Evolutionary conservation across 2,113 vertebrate species (phyloP).

Genomic region (Chlorodrepanis virens): DNA sequence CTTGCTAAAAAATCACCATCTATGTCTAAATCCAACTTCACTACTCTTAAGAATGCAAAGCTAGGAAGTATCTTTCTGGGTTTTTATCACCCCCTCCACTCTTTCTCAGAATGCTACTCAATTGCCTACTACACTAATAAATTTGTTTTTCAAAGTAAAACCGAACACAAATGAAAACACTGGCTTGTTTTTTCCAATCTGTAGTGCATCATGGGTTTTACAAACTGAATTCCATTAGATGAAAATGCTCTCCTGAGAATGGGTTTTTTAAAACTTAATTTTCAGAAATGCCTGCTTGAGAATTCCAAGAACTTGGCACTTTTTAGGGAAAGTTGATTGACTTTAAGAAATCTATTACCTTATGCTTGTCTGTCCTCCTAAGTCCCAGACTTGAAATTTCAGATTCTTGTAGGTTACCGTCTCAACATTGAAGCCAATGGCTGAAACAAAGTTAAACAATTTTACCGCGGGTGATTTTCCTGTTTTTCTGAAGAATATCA

Average conservation of each 20-base stretch:
- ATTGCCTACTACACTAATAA: background rate
- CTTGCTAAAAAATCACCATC: fast-evolving
- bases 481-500: background rate
- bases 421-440: constrained; percentile 98
- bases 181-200: background rate
- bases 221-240: background rate
- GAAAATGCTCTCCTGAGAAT: background rate
- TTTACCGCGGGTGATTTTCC: background rate
- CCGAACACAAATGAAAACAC: background rate
- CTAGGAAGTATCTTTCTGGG: background rate
- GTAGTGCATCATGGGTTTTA: background rate
- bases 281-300: background rate
- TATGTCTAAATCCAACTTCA: background rate
- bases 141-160: background rate
- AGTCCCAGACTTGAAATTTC: constrained; percentile 99
- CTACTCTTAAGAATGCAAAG: background rate
- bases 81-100: background rate
- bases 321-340: background rate
- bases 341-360: constrained; percentile 73
- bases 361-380: constrained; percentile 98
- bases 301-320: background rate
- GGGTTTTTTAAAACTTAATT: background rate
- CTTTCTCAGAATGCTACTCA: background rate
- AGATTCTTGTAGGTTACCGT: constrained; percentile 97
- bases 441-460: constrained; percentile 65